These are phyloP conservation scores for Pectinophora gossypiella DNA, from an alignment of 1,140 invertebrate genomes.

Conservation along the genomic window DNA sequence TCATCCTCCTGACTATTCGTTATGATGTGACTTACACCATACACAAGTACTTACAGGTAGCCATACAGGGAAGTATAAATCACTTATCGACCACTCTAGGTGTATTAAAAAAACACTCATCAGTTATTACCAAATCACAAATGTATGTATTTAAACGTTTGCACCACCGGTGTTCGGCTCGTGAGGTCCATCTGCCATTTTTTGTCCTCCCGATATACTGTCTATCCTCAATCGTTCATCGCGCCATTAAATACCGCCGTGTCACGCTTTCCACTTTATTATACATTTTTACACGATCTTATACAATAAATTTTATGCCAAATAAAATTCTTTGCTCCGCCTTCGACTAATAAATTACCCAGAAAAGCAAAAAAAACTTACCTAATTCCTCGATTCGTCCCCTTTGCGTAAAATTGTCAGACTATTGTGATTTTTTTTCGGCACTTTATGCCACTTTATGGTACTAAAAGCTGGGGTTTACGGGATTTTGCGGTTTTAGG, in stretches of 20 bases:
- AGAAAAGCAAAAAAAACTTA: too few relatives aligned
- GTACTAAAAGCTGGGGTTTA: constrained; percentile 25
- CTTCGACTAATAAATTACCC: constrained; percentile 40
- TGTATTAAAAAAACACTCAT: too few relatives aligned
- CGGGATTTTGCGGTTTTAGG: constrained; percentile 19
- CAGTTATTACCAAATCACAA: too few relatives aligned
- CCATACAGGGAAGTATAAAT: too few relatives aligned
- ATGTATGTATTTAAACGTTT: too few relatives aligned
- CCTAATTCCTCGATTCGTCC: constrained; percentile 26
- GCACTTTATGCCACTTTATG: too few relatives aligned
- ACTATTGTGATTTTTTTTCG: background rate
- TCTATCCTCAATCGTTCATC: constrained; percentile 26
- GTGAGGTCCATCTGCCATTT: background rate
- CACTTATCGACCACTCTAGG: too few relatives aligned
- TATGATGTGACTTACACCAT: too few relatives aligned
- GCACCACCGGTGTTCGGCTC: too few relatives aligned
- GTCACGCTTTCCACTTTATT: constrained; percentile 62
- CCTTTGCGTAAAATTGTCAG: constrained; percentile 33
- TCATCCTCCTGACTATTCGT: too few relatives aligned
- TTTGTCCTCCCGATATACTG: background rate
- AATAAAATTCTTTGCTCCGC: constrained; percentile 59
- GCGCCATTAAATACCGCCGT: constrained; percentile 44
- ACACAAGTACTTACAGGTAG: too few relatives aligned
- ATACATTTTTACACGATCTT: constrained; percentile 49
- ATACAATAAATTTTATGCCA: constrained; percentile 55